Percentiles rank a stretch among this genome's conserved stretches.
These are phyloP conservation scores for Chrysomallon squamiferum DNA, from an alignment of 1,140 invertebrate genomes.

Conservation along the genomic window DNA sequence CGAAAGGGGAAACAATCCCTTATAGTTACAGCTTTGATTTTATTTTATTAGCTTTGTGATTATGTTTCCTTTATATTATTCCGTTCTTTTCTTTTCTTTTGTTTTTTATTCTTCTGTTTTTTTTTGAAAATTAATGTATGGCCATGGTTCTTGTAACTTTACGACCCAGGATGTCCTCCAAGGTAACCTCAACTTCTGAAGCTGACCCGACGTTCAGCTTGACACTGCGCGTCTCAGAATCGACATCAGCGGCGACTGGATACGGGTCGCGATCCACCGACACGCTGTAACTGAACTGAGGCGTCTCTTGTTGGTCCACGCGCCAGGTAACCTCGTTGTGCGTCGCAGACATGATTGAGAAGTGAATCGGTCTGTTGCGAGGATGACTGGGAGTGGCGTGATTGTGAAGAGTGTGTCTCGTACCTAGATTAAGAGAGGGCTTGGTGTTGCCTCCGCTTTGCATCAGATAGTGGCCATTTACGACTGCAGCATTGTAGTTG, in stretches of 20 bases:
- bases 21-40: too few relatives aligned
- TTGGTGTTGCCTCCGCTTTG: not conserved
- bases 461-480: not conserved
- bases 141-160: not conserved
- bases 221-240: not conserved
- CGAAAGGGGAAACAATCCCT: too few relatives aligned
- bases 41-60: too few relatives aligned
- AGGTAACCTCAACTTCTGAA: not conserved
- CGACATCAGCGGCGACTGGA: not conserved
- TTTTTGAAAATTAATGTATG: too few relatives aligned
- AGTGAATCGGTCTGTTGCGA: not conserved
- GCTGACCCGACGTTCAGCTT: not conserved
- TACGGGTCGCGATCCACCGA: not conserved
- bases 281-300: not conserved
- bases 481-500: not conserved
- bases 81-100: too few relatives aligned
- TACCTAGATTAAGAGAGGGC: not conserved
- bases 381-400: not conserved
- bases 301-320: not conserved
- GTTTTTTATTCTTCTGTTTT: too few relatives aligned
- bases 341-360: not conserved
- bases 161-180: not conserved
- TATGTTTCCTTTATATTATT: too few relatives aligned
- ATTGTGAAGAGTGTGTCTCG: too few relatives aligned
- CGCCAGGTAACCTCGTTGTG: not conserved